Base-by-base conservation (phyloP, 2,113 vertebrate genomes). In the Corydoras sp. region DNA sequence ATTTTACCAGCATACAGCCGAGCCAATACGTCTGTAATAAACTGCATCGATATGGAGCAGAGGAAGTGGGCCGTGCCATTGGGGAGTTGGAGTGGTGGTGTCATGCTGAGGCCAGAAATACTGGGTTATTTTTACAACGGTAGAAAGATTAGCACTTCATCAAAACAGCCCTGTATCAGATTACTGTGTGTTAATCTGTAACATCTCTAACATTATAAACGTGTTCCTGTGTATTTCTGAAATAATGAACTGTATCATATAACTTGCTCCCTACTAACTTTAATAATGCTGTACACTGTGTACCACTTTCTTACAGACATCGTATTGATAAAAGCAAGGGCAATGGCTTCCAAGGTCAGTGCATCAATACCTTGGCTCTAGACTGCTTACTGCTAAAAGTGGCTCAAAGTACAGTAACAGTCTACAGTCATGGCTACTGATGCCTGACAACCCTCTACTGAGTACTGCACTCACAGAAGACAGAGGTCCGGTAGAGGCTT, bases 391-490 rank as follows among this genome's bases (percentile, higher is more conserved):
- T 96, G 94, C 90, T 92, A 89, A 89, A 86, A 85, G 86, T 81
- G 81, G 79, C 77, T 84, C 69, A 85, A 89, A 89, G 86, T 88
- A 91, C 93, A 95, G 95, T 95, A 96, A 97, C 95, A 96, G 95
- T 96, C 95, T 95, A 95, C 93, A 96, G 94, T 95, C 95, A 97
- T 94, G 94, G 95, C 94, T 94, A 94, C 94, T 93, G 95, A 94
- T 79, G 93, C 84, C 92, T 95, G 95, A 88, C 93, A 85, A 86
- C 81, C 81, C 83, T 86, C 91, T 81, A 72, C 82, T 77, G 75
- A 51, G 35, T 15, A 74, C 71, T 12, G 58, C 10, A 74, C 71
- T 11, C 7, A 73, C 70, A 30, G 82, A 81, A 80, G 76, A 74
- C 68, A 77, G 76, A 79, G 77, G 64, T 14, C 62, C 62, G 62